Evolutionary conservation across 2,113 vertebrate genomes (phyloP).

Genomic region (Actinemys pallida): DNA sequence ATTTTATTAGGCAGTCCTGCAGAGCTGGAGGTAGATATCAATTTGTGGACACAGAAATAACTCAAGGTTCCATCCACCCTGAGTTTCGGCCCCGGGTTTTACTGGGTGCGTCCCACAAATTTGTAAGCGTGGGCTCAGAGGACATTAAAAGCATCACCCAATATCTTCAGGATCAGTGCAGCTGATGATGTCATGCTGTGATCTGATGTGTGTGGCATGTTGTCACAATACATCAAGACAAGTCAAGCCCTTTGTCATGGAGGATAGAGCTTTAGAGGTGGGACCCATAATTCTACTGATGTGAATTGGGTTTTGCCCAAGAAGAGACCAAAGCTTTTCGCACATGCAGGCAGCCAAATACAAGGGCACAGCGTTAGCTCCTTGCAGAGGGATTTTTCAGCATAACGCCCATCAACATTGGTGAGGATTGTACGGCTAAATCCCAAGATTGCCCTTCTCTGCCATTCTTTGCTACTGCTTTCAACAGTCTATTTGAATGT

Average conservation of each 20-base stretch:
- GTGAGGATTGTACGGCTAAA: background rate
- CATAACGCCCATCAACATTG: background rate
- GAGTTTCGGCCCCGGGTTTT: background rate
- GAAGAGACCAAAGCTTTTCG: background rate
- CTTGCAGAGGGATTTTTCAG: background rate
- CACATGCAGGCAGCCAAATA: background rate
- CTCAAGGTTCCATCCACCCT: background rate
- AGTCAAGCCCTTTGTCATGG: background rate
- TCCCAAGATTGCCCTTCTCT: background rate
- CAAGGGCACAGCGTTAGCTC: background rate
- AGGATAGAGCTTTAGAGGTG: background rate
- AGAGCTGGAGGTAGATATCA: background rate
- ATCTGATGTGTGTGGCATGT: background rate
- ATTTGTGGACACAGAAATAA: background rate
- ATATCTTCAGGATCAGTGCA: background rate
- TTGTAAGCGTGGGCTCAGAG: background rate
- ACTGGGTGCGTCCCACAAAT: background rate
- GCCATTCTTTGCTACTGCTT: background rate
- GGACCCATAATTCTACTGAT: background rate
- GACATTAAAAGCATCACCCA: background rate
- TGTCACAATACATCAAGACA: background rate
- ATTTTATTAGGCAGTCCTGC: background rate
- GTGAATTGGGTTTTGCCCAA: background rate
- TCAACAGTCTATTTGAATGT: conserved; percentile 11
- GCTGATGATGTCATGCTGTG: background rate